These are phyloP conservation scores for Tetramorium bicarinatum DNA, from an alignment of 2,888 invertebrate species.

Conservation along the genomic window DNA sequence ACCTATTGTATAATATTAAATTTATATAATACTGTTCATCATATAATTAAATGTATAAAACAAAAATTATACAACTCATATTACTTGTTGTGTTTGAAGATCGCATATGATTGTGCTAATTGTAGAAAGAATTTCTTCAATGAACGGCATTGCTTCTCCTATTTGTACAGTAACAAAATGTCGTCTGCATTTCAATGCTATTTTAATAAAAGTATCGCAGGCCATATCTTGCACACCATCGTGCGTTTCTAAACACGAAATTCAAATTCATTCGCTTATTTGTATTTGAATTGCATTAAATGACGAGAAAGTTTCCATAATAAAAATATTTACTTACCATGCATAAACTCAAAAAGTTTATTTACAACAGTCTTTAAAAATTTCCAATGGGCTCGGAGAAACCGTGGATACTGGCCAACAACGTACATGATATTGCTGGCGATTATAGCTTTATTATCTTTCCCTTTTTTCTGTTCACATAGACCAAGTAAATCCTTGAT, in stretches of 20 bases:
- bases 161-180: slow-evolving; percentile 99
- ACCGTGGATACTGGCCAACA: slow-evolving; percentile 99
- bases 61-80: background rate
- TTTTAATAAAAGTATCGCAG: slow-evolving; percentile 99
- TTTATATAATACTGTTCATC: slow-evolving; percentile 7
- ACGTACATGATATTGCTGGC: slow-evolving; percentile 99
- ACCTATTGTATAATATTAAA: slow-evolving; percentile 85
- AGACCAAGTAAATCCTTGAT: slow-evolving; percentile 98
- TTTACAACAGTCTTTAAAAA: slow-evolving; percentile 99
- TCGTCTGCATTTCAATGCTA: slow-evolving; percentile 98
- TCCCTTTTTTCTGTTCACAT: slow-evolving; percentile 99
- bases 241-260: slow-evolving; percentile 93
- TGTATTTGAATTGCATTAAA: background rate
- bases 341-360: slow-evolving; percentile 99
- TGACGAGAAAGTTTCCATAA: background rate
- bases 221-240: slow-evolving; percentile 99
- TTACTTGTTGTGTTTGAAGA: slow-evolving; percentile 98
- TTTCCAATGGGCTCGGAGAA: slow-evolving; percentile 99
- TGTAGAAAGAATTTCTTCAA: slow-evolving; percentile 98
- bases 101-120: slow-evolving; percentile 99
- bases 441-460: slow-evolving; percentile 99
- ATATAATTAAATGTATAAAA: slow-evolving; percentile 26
- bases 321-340: slow-evolving; percentile 87
- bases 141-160: slow-evolving; percentile 98
- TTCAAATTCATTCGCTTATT: slow-evolving; percentile 6